These are phyloP conservation scores for Phlogophora meticulosa DNA, from an alignment of 2,888 invertebrate species.

Conservation along the genomic window DNA sequence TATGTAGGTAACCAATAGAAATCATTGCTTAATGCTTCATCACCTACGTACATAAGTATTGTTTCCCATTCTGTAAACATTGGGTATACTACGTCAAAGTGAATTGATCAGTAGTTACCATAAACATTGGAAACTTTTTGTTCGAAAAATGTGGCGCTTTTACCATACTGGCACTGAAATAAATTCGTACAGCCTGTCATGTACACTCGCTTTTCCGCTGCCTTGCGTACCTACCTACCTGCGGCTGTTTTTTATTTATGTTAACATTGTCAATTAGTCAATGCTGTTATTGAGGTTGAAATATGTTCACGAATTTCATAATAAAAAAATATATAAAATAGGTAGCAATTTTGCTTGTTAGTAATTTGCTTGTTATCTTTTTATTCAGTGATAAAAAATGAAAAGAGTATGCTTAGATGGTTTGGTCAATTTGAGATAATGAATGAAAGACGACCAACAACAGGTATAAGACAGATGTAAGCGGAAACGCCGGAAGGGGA, in stretches of 20 bases:
- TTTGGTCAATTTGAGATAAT: no score
- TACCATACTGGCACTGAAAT: slow-evolving; percentile 18
- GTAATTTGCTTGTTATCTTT: no score
- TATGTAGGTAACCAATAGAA: background rate
- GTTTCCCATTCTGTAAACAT: background rate
- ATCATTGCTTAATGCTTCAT: background rate
- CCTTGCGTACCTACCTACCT: slow-evolving; percentile 1
- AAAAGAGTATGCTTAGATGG: no score
- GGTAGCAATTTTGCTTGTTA: no score
- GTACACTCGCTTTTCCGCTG: slow-evolving; percentile 29
- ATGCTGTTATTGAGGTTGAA: background rate
- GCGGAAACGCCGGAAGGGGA: no score
- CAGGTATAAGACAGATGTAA: no score
- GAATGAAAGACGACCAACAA: no score
- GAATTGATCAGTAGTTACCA: background rate
- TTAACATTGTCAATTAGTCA: background rate
- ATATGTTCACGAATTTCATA: background rate
- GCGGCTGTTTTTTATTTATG: background rate
- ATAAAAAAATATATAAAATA: no score
- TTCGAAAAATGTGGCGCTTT: slow-evolving; percentile 14
- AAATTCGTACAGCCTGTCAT: slow-evolving; percentile 29
- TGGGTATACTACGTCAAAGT: slow-evolving; percentile 10
- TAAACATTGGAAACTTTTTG: slow-evolving; percentile 3
- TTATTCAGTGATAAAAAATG: no score
- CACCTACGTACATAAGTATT: no score